phyloP scores from a whole-genome alignment of 1,140 invertebrate species.

The Drosophila equinoxialis region DNA sequence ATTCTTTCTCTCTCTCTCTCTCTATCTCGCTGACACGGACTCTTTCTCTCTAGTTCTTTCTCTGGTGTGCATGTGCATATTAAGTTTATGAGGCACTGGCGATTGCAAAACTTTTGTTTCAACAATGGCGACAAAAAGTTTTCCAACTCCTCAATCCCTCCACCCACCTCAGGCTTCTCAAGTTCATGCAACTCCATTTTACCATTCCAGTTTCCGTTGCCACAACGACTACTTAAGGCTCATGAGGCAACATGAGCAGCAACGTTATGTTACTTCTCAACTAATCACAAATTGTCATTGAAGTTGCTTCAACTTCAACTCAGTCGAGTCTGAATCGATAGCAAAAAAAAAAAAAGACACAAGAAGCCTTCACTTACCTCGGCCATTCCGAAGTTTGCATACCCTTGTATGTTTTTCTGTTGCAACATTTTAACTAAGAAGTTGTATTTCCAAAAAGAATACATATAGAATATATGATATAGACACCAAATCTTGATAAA shows the following conservation, averaged over 20 bases:
- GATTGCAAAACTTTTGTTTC: constrained; percentile 72
- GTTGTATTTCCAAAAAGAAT: no score
- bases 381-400: no score
- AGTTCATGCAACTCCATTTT: background rate
- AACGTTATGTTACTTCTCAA: background rate
- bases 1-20: constrained; percentile 31
- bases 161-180: background rate
- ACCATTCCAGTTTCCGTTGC: constrained; percentile 4
- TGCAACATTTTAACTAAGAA: no score
- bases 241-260: constrained; percentile 39
- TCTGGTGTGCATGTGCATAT: constrained; percentile 63
- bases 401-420: no score
- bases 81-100: constrained; percentile 72
- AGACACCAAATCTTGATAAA: no score
- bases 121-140: constrained; percentile 78
- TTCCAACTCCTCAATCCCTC: constrained; percentile 46
- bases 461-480: no score
- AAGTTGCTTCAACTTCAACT: constrained; percentile 13
- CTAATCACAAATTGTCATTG: constrained; percentile 16
- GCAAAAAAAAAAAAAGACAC: background rate
- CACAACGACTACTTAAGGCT: constrained; percentile 15
- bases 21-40: background rate
- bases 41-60: constrained; percentile 8
- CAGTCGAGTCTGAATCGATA: background rate
- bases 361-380: background rate